phyloP scores from a whole-genome alignment of 2,888 invertebrate genomes.

The Pelosia muscerda region DNA sequence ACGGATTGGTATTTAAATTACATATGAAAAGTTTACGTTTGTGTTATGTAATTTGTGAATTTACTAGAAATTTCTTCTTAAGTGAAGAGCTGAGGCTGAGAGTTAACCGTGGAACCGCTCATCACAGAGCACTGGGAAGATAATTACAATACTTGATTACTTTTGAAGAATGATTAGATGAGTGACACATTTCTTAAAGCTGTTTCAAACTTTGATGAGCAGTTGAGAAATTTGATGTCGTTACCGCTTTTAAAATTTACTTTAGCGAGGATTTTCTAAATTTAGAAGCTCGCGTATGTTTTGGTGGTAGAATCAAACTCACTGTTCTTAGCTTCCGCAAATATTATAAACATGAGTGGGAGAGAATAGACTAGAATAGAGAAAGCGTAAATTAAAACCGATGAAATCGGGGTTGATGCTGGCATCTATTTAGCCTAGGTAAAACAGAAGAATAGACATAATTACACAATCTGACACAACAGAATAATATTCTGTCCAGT shows the following conservation, averaged over 20 bases:
- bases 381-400: no score
- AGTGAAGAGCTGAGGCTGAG: not conserved
- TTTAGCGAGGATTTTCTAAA: not conserved
- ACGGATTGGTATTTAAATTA: conserved; percentile 30
- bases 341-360: no score
- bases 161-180: not conserved
- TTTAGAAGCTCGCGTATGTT: no score
- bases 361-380: no score
- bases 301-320: no score
- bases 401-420: no score
- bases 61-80: not conserved
- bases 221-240: not conserved
- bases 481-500: no score
- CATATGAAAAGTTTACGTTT: conserved; percentile 20
- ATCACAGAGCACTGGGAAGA: not conserved
- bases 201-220: not conserved
- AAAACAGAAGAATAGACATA: no score
- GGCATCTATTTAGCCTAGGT: no score
- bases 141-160: not conserved
- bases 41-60: conserved; percentile 15
- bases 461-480: no score
- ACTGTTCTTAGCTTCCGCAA: no score
- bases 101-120: not conserved
- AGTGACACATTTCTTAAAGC: not conserved
- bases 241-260: not conserved